Base-by-base conservation (phyloP, 2,113 vertebrate species). In the Labeo catla region DNA sequence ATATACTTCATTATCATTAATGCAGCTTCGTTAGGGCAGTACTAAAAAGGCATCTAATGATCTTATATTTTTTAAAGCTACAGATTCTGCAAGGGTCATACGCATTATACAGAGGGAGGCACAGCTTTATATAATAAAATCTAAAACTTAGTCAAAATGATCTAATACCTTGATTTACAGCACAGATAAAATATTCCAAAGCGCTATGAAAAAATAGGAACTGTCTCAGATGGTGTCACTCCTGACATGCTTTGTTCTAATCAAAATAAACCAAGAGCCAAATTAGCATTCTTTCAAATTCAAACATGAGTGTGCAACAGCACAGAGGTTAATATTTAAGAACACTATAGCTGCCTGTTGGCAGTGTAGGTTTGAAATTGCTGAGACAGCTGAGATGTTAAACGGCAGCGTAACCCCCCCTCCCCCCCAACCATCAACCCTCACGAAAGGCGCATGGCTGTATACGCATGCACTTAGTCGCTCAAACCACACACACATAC, bases 321-420 rank as follows among this genome's bases (percentile, higher is more conserved):
- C 79, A 43, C 82, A 83, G 63, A 86, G n/a, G 91, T 92, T 92
- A 91, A 92, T 47, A 23, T 88, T 87, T 90, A 89, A 81, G 79
- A 90, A 73, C 78, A 77, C 79, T 86, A 89, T 86, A 87, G 91
- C 90, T 84, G 84, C 89, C 73, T 91, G 92, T 93, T 90, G 92
- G 92, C 91, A 90, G 81, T 82, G 90, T 84, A 70, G 74, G 87
- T 34, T 87, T 66, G 80, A 91, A 94, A 92, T 84, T 93, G 94
- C 93, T 95, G 94, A 95, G 92, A 89, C 93, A 93, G 91, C 91
- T 91, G 92, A 68, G 85, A 84, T 89, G 85, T 89, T 92, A 87
- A 88, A 89, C 80, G 83, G 50, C 83, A 77, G 87, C 85, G 87
- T 76, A 76, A 86, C 74, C 39, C 57, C n/a, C n/a, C 21, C 36